phyloP scores from a whole-genome alignment of 2,888 invertebrate species.

The Eledone cirrhosa region DNA sequence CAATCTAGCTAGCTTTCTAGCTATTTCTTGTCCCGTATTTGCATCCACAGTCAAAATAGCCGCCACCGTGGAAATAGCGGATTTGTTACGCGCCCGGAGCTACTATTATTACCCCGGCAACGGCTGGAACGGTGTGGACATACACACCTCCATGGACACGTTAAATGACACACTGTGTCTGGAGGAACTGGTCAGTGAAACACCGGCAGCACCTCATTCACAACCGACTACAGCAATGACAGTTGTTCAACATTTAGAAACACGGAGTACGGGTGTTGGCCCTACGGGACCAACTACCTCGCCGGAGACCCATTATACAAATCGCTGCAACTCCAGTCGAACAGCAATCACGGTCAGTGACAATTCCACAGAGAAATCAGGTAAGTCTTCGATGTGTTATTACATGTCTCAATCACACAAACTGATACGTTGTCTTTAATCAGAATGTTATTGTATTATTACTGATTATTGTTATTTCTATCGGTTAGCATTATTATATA shows the following conservation, averaged over 20 bases:
- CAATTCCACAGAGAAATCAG: constrained; percentile 12
- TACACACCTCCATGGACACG: constrained; percentile 19
- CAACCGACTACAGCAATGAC: constrained; percentile 17
- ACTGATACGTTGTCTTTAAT: too few species aligned
- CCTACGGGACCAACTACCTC: background rate
- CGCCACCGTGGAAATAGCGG: constrained; percentile 21
- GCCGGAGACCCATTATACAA: constrained; percentile 1
- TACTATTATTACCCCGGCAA: constrained; percentile 10
- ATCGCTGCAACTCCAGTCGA: background rate
- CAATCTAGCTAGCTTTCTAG: too few species aligned
- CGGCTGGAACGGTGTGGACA: constrained; percentile 19
- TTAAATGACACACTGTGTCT: constrained; percentile 20
- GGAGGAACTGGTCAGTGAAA: constrained; percentile 20
- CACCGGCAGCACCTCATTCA: background rate
- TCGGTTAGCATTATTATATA: too few species aligned
- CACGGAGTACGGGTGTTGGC: constrained; percentile 3
- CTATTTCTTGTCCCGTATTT: background rate
- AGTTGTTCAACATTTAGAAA: constrained; percentile 3
- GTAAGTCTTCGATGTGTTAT: too few species aligned
- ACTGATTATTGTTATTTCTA: too few species aligned
- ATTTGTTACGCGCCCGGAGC: constrained; percentile 20
- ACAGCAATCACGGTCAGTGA: constrained; percentile 10
- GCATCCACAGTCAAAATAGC: constrained; percentile 8
- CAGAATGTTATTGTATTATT: too few species aligned
- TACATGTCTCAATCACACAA: too few species aligned